Evolutionary conservation across 2,797 vertebrate species (phyloP).

Genomic region (Diplodus puntazzo): DNA sequence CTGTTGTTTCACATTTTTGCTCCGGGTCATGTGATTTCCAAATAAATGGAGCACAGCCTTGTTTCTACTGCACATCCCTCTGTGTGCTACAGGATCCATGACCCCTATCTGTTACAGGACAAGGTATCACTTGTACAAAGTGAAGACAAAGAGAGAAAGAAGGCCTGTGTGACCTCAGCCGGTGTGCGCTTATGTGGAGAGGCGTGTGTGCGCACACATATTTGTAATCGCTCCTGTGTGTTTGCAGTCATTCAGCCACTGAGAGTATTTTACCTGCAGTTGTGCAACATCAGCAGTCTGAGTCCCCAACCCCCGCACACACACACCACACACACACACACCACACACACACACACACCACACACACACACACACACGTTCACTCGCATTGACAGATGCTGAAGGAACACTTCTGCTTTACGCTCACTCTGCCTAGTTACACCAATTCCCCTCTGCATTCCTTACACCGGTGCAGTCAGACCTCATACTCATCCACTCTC

Average conservation of each 20-base stretch:
- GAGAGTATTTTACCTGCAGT: slow-evolving; percentile 70
- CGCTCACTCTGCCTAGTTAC: slow-evolving; percentile 71
- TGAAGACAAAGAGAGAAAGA: slow-evolving; percentile 53
- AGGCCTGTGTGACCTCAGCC: slow-evolving; percentile 59
- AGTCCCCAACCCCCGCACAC: slow-evolving; percentile 27
- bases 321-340: slow-evolving; percentile 36
- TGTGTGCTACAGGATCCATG: slow-evolving; percentile 60
- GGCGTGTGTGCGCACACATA: slow-evolving; percentile 28
- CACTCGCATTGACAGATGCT: slow-evolving; percentile 47
- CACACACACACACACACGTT: slow-evolving; percentile 34
- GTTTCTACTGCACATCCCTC: slow-evolving; percentile 45
- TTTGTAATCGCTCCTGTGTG: slow-evolving; percentile 57
- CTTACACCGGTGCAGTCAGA: slow-evolving; percentile 60
- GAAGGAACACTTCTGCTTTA: slow-evolving; percentile 65
- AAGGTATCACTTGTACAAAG: slow-evolving; percentile 65
- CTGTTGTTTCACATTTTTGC: slow-evolving; percentile 33
- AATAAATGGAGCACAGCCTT: slow-evolving; percentile 44
- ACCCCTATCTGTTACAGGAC: slow-evolving; percentile 72
- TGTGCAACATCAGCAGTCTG: slow-evolving; percentile 75
- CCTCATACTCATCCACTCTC: slow-evolving; percentile 58
- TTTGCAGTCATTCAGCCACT: slow-evolving; percentile 64
- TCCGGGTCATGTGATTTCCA: slow-evolving; percentile 33
- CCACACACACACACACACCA: slow-evolving; percentile 31
- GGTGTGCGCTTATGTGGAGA: slow-evolving; percentile 25
- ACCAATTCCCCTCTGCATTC: slow-evolving; percentile 72